Conservation (phyloP, 2,888 invertebrate genomes). For the Lucinisca nassula region DNA sequence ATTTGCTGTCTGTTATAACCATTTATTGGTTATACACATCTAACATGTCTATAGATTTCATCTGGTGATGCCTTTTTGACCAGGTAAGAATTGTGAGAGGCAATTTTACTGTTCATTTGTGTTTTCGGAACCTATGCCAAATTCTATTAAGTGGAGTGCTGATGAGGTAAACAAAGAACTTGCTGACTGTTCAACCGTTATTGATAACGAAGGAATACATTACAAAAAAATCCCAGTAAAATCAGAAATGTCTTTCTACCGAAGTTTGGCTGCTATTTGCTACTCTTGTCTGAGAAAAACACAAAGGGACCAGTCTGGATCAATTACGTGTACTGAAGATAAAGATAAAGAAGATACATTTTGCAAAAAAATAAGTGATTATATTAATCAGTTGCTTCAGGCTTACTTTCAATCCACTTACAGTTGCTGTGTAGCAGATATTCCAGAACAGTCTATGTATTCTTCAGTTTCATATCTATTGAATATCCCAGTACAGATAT, state of each 20-base stretch:
- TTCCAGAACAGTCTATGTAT: neutral
- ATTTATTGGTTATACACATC: too few relatives aligned
- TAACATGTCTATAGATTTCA: too few relatives aligned
- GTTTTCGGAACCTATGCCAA: neutral
- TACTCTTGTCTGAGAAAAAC: neutral
- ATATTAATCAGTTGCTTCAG: neutral
- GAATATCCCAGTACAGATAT: neutral
- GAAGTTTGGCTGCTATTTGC: neutral
- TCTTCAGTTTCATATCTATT: neutral
- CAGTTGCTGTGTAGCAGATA: neutral
- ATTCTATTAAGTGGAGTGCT: neutral
- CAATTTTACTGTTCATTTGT: too few relatives aligned
- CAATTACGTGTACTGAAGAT: neutral
- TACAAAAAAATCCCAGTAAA: neutral
- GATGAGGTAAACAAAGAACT: neutral
- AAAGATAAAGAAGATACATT: neutral
- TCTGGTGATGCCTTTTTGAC: too few relatives aligned
- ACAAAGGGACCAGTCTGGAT: neutral
- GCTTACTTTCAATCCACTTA: too few relatives aligned
- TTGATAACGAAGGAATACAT: neutral
- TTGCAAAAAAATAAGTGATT: neutral
- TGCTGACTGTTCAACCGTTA: neutral
- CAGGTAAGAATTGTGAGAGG: too few relatives aligned
- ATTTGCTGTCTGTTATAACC: too few relatives aligned
- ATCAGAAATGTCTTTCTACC: neutral